Conservation (phyloP, 92 coral and sea anemone species). For the Virgularia gustaviana region DNA sequence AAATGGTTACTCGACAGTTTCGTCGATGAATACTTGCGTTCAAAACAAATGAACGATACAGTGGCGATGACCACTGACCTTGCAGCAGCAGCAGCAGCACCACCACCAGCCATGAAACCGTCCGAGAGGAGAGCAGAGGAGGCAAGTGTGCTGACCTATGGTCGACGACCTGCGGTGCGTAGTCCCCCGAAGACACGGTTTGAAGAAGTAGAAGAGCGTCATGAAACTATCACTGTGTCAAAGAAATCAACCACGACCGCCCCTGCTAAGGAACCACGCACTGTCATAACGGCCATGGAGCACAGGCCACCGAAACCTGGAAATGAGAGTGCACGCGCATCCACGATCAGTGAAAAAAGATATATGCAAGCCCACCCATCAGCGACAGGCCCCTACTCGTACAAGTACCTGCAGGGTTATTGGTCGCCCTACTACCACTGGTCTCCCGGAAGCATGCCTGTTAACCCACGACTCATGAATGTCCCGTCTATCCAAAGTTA, state of each 20-base stretch:
- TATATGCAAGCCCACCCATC: too few relatives aligned
- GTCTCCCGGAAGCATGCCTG: slow-evolving; percentile 1
- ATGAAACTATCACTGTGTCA: not conserved
- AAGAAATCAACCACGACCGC: not conserved
- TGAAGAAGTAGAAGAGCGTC: not conserved
- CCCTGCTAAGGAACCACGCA: not conserved
- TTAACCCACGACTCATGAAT: slow-evolving; percentile 20
- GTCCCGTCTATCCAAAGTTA: not conserved
- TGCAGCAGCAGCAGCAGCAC: not conserved
- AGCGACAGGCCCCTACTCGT: slow-evolving; percentile 19
- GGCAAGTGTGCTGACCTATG: not conserved
- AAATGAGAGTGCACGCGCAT: not conserved
- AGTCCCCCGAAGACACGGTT: slow-evolving; percentile 21
- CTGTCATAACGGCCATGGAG: not conserved
- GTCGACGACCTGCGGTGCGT: slow-evolving; percentile 4
- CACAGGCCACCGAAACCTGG: not conserved
- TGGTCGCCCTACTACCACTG: slow-evolving; percentile 32
- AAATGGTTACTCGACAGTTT: slow-evolving; percentile 37
- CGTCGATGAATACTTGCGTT: slow-evolving; percentile 24
- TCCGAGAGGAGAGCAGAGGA: not conserved
- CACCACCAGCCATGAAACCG: not conserved
- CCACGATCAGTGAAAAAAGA: not conserved
- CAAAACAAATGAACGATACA: slow-evolving; percentile 32
- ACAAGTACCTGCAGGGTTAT: slow-evolving; percentile 25
- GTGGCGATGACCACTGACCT: not conserved